These are phyloP conservation scores for Trematomus bernacchii DNA, from an alignment of 2,797 vertebrate genomes.

Conservation along the genomic window DNA sequence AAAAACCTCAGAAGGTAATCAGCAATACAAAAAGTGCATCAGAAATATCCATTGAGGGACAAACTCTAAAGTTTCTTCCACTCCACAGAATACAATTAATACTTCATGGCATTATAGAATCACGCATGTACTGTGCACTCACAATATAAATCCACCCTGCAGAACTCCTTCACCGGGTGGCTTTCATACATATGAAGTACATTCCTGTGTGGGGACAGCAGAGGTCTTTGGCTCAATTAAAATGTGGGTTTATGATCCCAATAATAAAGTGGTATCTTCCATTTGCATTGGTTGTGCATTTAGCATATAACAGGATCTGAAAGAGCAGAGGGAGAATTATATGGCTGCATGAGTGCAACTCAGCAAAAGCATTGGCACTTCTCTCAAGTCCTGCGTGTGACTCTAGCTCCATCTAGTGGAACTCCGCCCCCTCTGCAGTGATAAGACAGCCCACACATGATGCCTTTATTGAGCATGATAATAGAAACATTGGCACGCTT, in stretches of 20 bases:
- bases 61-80: conserved; percentile 41
- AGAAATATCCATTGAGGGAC: conserved; percentile 58
- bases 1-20: conserved; percentile 51
- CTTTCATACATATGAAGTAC: conserved; percentile 38
- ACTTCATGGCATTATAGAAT: conserved; percentile 75
- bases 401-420: conserved; percentile 63
- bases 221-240: conserved; percentile 70
- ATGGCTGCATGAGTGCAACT: conserved; percentile 21
- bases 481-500: conserved; percentile 32
- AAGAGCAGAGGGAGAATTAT: conserved; percentile 38
- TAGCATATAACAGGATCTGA: conserved; percentile 29
- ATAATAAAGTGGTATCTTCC: conserved; percentile 39
- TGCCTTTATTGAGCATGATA: conserved; percentile 6
- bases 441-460: conserved; percentile 10
- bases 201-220: conserved; percentile 27
- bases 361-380: conserved; percentile 50
- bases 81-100: conserved; percentile 74
- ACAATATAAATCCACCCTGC: conserved; percentile 34
- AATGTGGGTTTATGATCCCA: conserved; percentile 52
- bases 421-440: conserved; percentile 8
- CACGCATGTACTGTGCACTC: conserved; percentile 44
- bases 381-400: conserved; percentile 27
- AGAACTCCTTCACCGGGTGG: conserved; percentile 31
- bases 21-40: conserved; percentile 75
- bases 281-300: conserved; percentile 84